phyloP scores from a whole-genome alignment of 2,888 invertebrate species.

The Mythimna albipuncta region DNA sequence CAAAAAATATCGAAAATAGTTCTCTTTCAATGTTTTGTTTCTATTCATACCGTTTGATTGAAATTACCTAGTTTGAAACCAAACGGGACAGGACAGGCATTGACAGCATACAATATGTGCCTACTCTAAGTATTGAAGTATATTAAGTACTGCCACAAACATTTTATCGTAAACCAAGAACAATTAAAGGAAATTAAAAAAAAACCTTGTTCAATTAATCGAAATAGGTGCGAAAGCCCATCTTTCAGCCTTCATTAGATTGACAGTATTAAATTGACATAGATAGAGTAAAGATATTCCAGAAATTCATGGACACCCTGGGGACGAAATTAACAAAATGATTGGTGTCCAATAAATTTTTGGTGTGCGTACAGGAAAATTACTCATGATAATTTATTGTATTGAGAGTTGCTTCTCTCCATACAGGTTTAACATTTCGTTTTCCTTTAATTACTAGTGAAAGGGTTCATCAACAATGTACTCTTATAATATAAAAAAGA shows the following conservation, averaged over 20 bases:
- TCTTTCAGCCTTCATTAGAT: neutral
- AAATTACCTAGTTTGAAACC: too few species aligned
- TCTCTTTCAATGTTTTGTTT: too few species aligned
- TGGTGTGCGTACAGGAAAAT: conserved; percentile 56
- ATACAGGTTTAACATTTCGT: conserved; percentile 21
- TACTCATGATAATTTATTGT: conserved; percentile 58
- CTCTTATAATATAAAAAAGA: too few species aligned
- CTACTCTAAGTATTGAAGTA: neutral
- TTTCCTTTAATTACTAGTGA: conserved; percentile 2
- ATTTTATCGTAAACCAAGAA: neutral
- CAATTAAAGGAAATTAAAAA: conserved; percentile 9
- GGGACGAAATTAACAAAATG: conserved; percentile 52
- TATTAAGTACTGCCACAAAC: neutral
- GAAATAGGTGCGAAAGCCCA: neutral
- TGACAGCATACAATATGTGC: neutral
- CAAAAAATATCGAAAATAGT: too few species aligned
- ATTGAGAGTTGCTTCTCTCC: conserved; percentile 33
- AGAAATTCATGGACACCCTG: conserved; percentile 37
- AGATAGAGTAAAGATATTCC: conserved; percentile 40
- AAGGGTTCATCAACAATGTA: neutral
- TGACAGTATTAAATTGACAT: conserved; percentile 48
- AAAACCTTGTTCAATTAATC: neutral
- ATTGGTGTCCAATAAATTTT: conserved; percentile 57
- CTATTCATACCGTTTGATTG: too few species aligned
- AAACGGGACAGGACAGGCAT: too few species aligned